A percentile compares a stretch with the other conserved stretches of the same genome.
These are phyloP conservation scores for Larimichthys crocea DNA, from an alignment of 2,113 vertebrate species.

Conservation along the genomic window DNA sequence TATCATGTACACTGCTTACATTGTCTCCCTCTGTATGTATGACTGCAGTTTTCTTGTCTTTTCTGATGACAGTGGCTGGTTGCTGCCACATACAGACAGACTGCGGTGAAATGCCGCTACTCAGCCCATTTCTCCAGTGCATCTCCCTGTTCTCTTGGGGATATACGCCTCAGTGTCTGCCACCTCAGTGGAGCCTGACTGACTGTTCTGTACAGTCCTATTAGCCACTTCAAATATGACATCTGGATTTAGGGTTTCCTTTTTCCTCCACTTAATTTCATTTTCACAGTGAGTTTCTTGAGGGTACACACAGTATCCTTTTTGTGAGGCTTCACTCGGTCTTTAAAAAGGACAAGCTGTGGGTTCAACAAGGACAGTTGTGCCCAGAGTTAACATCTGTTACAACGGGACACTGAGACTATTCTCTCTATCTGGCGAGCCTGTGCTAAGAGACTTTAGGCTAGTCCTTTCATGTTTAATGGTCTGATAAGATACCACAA, in stretches of 20 bases:
- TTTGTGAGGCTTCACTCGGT: constrained; percentile 58
- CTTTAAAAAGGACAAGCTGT: constrained; percentile 56
- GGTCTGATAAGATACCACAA: constrained; percentile 41
- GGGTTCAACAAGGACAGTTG: constrained; percentile 50
- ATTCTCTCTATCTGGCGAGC: constrained; percentile 40
- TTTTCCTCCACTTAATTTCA: constrained; percentile 48
- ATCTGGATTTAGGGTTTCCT: constrained; percentile 61
- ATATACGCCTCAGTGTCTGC: constrained; percentile 56
- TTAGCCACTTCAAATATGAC: constrained; percentile 69
- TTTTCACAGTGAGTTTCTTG: constrained; percentile 52
- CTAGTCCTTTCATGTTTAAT: constrained; percentile 55
- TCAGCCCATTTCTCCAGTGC: constrained; percentile 38
- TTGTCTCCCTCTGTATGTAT: constrained; percentile 14
- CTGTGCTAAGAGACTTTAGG: constrained; percentile 33
- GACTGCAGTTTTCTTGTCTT: constrained; percentile 56
- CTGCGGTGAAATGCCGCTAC: constrained; percentile 44
- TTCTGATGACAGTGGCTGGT: constrained; percentile 48
- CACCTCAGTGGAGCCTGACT: constrained; percentile 61
- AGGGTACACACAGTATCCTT: constrained; percentile 42
- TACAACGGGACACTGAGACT: constrained; percentile 33
- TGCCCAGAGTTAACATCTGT: constrained; percentile 60
- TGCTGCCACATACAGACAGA: constrained; percentile 48
- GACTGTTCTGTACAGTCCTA: constrained; percentile 41
- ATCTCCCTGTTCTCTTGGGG: constrained; percentile 50
- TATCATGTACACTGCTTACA: neutral